Evolutionary conservation across 2,888 invertebrate genomes (phyloP).

Genomic region (Trachelus stipa): DNA sequence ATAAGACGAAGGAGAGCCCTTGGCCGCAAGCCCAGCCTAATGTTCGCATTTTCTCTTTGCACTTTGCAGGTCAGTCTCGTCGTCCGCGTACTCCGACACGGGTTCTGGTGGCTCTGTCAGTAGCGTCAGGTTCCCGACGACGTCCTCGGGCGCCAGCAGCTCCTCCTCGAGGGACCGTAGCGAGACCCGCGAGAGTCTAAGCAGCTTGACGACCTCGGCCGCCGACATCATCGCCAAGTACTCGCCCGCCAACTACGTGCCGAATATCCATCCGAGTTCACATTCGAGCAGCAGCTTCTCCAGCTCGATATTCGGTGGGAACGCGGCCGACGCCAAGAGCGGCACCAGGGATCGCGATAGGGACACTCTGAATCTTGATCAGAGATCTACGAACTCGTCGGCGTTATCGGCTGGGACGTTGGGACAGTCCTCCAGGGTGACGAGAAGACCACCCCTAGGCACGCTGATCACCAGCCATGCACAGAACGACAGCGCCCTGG

Average conservation of each 20-base stretch:
- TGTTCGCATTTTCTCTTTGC: constrained; percentile 18
- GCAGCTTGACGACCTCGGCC: constrained; percentile 60
- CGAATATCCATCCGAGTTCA: constrained; percentile 65
- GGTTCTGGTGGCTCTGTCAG: constrained; percentile 34
- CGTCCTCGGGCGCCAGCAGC: constrained; percentile 25
- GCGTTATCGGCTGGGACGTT: constrained; percentile 38
- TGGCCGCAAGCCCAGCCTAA: constrained; percentile 52
- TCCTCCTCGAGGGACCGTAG: constrained; percentile 25
- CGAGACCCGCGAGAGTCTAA: constrained; percentile 30
- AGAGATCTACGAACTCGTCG: constrained; percentile 40
- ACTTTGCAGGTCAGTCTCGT: constrained; percentile 59
- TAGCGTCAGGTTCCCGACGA: constrained; percentile 25
- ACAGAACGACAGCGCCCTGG: constrained; percentile 46
- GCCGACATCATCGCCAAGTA: constrained; percentile 81
- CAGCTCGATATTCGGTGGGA: constrained; percentile 23
- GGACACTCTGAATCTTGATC: constrained; percentile 31
- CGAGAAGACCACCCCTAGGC: constrained; percentile 40
- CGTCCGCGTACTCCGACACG: constrained; percentile 51
- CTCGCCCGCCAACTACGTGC: constrained; percentile 80
- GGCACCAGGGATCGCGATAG: constrained; percentile 17
- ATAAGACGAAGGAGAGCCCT: constrained; percentile 46
- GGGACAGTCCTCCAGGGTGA: constrained; percentile 30
- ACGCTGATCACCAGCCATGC: constrained; percentile 50
- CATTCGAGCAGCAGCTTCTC: constrained; percentile 11
- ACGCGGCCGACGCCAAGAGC: constrained; percentile 8